phyloP scores from a whole-genome alignment of 2,113 vertebrate species.

The Panurus biarmicus region DNA sequence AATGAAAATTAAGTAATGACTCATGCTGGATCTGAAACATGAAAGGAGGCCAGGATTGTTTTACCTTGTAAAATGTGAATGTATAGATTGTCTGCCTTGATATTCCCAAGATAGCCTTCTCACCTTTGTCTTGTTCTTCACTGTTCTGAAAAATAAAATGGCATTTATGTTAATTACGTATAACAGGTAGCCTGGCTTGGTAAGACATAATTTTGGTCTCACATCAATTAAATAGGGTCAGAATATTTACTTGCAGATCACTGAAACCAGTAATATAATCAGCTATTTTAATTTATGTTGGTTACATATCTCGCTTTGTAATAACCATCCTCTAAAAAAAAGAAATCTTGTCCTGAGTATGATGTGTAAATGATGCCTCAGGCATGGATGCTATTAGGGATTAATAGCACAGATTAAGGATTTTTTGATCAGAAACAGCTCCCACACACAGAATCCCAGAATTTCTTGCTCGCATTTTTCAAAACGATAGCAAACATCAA shows the following conservation, averaged over 20 bases:
- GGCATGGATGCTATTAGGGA: neutral
- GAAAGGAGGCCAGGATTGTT: neutral
- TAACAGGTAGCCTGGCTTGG: neutral
- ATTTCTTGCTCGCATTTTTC: neutral
- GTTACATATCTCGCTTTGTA: neutral
- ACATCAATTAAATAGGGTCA: neutral
- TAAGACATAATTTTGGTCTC: neutral
- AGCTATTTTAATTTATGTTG: neutral
- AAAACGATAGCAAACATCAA: neutral
- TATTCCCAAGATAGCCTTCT: neutral
- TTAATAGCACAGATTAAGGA: neutral
- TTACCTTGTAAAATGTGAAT: neutral
- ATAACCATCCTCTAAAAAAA: neutral
- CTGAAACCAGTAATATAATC: neutral
- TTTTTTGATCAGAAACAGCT: neutral
- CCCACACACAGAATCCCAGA: neutral
- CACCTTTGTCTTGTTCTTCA: neutral
- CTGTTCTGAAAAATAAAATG: neutral
- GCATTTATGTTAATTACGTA: neutral
- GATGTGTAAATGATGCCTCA: neutral
- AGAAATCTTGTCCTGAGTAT: neutral
- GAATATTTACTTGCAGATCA: neutral
- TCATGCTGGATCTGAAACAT: neutral
- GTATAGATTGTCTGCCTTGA: neutral
- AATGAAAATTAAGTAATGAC: neutral